Conservation (phyloP, 1,140 invertebrate genomes). For the Saccostrea glomerata region DNA sequence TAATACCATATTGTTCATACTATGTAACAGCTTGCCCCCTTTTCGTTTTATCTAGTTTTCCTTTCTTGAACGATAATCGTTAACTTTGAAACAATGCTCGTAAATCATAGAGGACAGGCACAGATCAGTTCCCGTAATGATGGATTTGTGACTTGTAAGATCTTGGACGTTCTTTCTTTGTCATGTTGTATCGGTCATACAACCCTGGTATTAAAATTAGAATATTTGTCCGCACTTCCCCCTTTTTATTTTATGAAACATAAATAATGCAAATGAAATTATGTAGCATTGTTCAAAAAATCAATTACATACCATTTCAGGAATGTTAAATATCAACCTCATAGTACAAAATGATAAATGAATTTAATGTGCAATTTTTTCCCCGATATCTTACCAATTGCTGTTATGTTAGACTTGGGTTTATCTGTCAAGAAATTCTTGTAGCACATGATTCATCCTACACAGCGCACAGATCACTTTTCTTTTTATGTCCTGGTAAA, state of each 20-base stretch:
- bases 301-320: neutral
- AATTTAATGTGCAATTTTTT: neutral
- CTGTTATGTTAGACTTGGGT: neutral
- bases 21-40: neutral
- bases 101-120: neutral
- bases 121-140: neutral
- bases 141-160: neutral
- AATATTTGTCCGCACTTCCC: neutral
- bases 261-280: too few relatives aligned
- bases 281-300: too few relatives aligned
- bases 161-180: neutral
- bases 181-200: neutral
- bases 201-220: neutral
- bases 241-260: neutral
- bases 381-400: neutral
- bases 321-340: neutral
- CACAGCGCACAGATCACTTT: neutral
- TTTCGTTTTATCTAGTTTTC: neutral
- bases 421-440: conserved; percentile 24
- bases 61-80: neutral
- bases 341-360: neutral
- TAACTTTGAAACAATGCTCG: neutral
- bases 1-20: too few relatives aligned
- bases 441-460: neutral
- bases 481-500: conserved; percentile 2